These are phyloP conservation scores for Imbricaverruca yamaguchii DNA, from an alignment of 2,888 invertebrate species.

Conservation along the genomic window DNA sequence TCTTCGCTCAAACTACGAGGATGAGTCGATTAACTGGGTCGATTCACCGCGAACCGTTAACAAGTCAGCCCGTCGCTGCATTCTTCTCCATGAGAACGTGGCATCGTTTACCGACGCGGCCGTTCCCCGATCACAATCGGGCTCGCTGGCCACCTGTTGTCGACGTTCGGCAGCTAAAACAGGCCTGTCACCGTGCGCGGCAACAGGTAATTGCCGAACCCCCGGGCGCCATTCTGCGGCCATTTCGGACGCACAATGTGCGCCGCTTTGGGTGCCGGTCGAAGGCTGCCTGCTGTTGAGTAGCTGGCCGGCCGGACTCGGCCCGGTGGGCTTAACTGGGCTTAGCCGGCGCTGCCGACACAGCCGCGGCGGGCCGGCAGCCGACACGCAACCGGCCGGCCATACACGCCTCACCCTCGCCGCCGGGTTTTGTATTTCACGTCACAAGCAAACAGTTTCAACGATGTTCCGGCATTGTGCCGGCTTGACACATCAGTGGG, in stretches of 20 bases:
- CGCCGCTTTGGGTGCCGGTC: background rate
- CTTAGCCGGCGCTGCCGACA: background rate
- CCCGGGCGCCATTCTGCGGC: background rate
- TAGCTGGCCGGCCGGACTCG: background rate
- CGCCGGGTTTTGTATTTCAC: slow-evolving; percentile 1
- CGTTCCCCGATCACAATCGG: too few relatives aligned
- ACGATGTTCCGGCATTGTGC: slow-evolving; percentile 2
- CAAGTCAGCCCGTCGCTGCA: too few relatives aligned
- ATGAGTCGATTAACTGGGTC: too few relatives aligned
- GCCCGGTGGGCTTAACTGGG: background rate
- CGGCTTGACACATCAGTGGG: slow-evolving; percentile 12
- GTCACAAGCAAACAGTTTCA: slow-evolving; percentile 21
- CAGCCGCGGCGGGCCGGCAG: background rate
- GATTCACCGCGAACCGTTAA: too few relatives aligned
- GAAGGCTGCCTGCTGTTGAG: background rate
- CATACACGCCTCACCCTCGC: background rate
- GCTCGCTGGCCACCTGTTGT: too few relatives aligned
- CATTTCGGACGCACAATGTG: background rate
- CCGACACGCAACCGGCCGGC: background rate
- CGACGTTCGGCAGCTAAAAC: too few relatives aligned
- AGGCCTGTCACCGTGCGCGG: too few relatives aligned
- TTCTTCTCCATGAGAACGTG: too few relatives aligned
- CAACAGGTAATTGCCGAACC: too few relatives aligned
- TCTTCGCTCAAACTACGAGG: too few relatives aligned
- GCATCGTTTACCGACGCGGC: too few relatives aligned